Percentiles rank a stretch among this genome's conserved stretches.
Evolutionary conservation across 2,797 vertebrate genomes (phyloP).

Genomic region (Urocyon cinereoargenteus): DNA sequence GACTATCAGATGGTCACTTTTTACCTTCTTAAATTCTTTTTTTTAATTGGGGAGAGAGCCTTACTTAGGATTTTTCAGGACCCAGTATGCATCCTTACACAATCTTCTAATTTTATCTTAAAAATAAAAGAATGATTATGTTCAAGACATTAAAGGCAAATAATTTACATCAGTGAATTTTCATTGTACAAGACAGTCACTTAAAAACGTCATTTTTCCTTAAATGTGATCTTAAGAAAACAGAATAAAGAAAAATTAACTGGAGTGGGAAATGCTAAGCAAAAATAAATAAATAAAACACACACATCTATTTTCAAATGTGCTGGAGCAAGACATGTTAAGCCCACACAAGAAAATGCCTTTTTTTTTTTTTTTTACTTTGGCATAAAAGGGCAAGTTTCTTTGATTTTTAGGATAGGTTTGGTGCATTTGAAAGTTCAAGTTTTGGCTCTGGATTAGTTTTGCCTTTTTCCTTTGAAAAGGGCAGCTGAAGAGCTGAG

Average conservation of each 20-base stretch:
- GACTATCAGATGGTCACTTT: background rate
- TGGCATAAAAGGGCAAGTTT: background rate
- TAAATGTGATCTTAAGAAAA: constrained; percentile 55
- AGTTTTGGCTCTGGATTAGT: background rate
- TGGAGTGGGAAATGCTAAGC: constrained; percentile 27
- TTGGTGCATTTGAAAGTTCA: background rate
- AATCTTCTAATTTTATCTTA: constrained; percentile 8
- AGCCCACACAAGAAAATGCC: background rate
- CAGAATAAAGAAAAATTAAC: background rate
- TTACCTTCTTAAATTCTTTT: background rate
- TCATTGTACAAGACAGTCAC: constrained; percentile 3
- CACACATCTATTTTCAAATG: background rate
- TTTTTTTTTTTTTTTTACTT: background rate
- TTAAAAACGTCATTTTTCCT: constrained; percentile 26
- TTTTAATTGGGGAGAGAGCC: background rate
- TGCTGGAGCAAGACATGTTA: background rate
- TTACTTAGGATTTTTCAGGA: constrained; percentile 43
- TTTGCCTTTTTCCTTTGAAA: constrained; percentile 29
- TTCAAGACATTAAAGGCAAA: constrained; percentile 18
- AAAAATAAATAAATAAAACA: background rate
- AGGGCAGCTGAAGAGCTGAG: background rate
- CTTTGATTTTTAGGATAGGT: background rate
- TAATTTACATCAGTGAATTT: constrained; percentile 40
- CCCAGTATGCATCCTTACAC: background rate
- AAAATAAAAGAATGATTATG: background rate